phyloP scores from a whole-genome alignment of 2,113 vertebrate species.

The Hypanus sabinus region DNA sequence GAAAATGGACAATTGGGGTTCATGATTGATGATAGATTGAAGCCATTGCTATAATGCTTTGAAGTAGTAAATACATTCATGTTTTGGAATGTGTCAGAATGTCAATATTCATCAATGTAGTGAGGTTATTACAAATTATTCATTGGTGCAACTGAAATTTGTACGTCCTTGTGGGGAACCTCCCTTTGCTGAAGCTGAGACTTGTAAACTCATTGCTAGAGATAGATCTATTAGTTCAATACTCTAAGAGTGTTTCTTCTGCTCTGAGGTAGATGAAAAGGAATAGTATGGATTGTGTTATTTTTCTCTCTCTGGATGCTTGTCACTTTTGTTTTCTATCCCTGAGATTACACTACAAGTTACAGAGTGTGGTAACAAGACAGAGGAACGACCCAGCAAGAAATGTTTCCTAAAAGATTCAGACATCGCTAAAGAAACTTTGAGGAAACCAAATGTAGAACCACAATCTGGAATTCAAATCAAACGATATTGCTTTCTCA shows the following conservation, averaged over 20 bases:
- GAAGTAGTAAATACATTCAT: neutral
- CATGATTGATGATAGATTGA: neutral
- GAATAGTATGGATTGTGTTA: neutral
- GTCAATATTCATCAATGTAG: neutral
- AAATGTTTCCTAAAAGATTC: neutral
- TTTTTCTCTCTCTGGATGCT: too few species aligned
- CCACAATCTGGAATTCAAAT: neutral
- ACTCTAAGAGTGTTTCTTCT: too few species aligned
- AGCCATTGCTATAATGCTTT: neutral
- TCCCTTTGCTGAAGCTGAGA: neutral
- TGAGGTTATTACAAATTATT: neutral
- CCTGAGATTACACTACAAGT: neutral
- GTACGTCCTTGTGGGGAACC: neutral
- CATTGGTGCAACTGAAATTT: neutral
- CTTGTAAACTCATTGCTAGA: neutral
- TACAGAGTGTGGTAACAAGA: neutral
- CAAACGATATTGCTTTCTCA: neutral
- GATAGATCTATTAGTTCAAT: neutral
- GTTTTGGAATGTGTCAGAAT: neutral
- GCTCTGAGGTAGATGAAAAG: neutral
- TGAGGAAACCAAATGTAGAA: neutral
- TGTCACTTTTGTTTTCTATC: neutral
- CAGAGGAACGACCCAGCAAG: neutral
- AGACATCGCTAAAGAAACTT: neutral
- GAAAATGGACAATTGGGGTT: neutral